Evolutionary conservation across 2,113 vertebrate genomes (phyloP).

Genomic region (Numenius arquata): DNA sequence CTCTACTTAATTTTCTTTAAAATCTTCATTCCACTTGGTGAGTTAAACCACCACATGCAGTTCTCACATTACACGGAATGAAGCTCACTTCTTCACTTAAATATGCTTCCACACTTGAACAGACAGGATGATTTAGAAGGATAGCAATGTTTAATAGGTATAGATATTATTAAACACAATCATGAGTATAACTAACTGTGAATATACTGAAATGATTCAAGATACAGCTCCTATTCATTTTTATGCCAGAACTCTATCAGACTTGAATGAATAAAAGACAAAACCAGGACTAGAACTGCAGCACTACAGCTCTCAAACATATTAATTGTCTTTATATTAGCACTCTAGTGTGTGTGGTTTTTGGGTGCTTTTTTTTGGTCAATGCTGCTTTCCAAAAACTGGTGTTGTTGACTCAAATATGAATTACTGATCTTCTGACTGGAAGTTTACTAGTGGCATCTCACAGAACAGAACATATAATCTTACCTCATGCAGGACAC

Average conservation of each 20-base stretch:
- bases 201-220: background rate
- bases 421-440: background rate
- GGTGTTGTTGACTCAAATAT: background rate
- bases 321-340: background rate
- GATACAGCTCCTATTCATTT: background rate
- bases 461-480: background rate
- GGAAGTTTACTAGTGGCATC: background rate
- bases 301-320: background rate
- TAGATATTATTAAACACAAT: background rate
- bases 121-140: background rate
- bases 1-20: background rate
- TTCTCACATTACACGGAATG: background rate
- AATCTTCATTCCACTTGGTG: background rate
- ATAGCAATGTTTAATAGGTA: background rate
- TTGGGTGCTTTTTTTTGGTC: background rate
- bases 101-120: background rate
- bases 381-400: background rate
- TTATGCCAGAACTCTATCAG: background rate
- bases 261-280: background rate
- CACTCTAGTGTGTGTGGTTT: background rate
- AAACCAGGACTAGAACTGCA: background rate
- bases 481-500: background rate
- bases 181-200: background rate
- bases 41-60: background rate
- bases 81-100: background rate